Percentiles rank a stretch among this genome's conserved stretches.
phyloP scores from a whole-genome alignment of 2,888 invertebrate species.

The Papilio gigon region DNA sequence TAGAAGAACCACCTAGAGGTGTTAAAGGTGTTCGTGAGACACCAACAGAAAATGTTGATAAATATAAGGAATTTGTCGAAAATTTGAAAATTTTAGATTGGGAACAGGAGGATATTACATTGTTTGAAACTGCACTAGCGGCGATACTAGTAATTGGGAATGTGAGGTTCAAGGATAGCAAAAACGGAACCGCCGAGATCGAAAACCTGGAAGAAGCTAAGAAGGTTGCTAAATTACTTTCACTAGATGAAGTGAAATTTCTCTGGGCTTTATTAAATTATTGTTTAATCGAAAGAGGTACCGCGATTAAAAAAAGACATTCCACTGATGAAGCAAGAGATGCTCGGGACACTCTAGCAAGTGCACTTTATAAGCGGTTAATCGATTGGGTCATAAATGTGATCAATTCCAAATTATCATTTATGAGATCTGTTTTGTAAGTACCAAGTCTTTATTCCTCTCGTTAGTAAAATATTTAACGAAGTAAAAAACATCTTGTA shows the following conservation, averaged over 20 bases:
- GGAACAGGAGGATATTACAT: slow-evolving; percentile 86
- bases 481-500: slow-evolving; percentile 36
- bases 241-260: slow-evolving; percentile 91
- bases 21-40: slow-evolving; percentile 85
- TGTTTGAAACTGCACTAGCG: slow-evolving; percentile 86
- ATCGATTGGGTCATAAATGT: slow-evolving; percentile 94
- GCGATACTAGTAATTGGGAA: slow-evolving; percentile 91
- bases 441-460: slow-evolving; percentile 61
- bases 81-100: slow-evolving; percentile 87
- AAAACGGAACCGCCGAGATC: slow-evolving; percentile 86
- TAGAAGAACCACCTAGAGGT: slow-evolving; percentile 81
- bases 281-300: slow-evolving; percentile 89
- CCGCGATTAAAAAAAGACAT: slow-evolving; percentile 86
- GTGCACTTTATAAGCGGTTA: slow-evolving; percentile 91
- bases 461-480: slow-evolving; percentile 31
- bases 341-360: slow-evolving; percentile 92
- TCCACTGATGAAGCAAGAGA: slow-evolving; percentile 91
- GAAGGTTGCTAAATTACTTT: slow-evolving; percentile 88
- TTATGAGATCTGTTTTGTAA: slow-evolving; percentile 93
- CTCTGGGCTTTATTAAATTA: slow-evolving; percentile 93
- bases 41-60: slow-evolving; percentile 84
- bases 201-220: slow-evolving; percentile 87
- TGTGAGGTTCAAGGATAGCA: slow-evolving; percentile 87
- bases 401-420: slow-evolving; percentile 91
- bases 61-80: slow-evolving; percentile 85